phyloP scores from a whole-genome alignment of 2,797 vertebrate species.

The Catamblyrhynchus diadema region DNA sequence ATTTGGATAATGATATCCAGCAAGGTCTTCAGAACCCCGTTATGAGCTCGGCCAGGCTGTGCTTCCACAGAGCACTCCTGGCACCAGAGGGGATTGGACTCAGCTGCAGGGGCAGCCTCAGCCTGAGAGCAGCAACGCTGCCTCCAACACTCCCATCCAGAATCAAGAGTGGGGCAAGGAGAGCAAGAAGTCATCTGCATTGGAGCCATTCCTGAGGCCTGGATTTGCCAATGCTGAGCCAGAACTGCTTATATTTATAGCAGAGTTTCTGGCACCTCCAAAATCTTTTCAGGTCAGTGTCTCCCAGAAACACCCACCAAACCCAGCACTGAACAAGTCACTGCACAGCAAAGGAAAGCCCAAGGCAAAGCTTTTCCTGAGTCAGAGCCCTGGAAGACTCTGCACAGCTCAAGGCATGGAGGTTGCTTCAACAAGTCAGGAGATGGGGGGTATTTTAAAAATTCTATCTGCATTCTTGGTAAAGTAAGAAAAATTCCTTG shows the following conservation, averaged over 20 bases:
- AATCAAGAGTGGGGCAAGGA: accelerated
- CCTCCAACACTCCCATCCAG: background rate
- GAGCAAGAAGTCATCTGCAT: background rate
- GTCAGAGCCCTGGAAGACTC: background rate
- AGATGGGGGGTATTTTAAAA: accelerated
- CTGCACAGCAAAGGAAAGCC: background rate
- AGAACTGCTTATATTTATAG: background rate
- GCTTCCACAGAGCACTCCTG: background rate
- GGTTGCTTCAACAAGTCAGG: background rate
- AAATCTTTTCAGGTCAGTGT: background rate
- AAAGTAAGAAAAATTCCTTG: background rate
- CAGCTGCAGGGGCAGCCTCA: background rate
- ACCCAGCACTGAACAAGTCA: accelerated
- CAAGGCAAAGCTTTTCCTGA: background rate
- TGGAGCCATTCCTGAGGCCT: too few species aligned
- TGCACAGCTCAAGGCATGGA: background rate
- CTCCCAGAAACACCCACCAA: background rate
- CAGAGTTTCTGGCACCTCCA: background rate
- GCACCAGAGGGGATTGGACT: background rate
- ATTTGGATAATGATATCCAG: background rate
- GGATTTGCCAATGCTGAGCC: background rate
- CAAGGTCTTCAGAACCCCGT: background rate
- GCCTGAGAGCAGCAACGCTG: background rate
- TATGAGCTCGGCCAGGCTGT: background rate
- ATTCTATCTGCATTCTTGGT: background rate